phyloP scores from a whole-genome alignment of 2,888 invertebrate genomes.

The Agrotis segetum region DNA sequence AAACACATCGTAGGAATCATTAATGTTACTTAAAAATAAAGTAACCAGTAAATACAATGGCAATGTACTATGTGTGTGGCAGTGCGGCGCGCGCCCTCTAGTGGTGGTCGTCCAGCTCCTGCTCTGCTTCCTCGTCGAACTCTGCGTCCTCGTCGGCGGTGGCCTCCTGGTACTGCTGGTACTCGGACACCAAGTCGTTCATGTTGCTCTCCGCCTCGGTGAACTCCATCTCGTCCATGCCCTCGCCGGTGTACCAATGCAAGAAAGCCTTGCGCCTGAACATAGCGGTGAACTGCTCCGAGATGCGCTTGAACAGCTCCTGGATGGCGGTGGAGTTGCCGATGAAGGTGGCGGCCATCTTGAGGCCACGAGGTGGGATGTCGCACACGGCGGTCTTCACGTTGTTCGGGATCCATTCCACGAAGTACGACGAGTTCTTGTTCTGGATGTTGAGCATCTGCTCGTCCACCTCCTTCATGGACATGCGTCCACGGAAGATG shows the following conservation, averaged over 20 bases:
- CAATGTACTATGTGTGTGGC: constrained; percentile 79
- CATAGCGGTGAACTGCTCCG: constrained; percentile 98
- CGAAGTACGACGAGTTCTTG: constrained; percentile 97
- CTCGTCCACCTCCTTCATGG: constrained; percentile 97
- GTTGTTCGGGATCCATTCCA: constrained; percentile 98
- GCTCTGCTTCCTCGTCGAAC: constrained; percentile 95
- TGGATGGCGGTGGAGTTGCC: constrained; percentile 98
- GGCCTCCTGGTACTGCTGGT: constrained; percentile 98
- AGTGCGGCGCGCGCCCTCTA: constrained; percentile 68
- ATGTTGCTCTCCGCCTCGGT: constrained; percentile 99
- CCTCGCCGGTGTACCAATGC: constrained; percentile 99
- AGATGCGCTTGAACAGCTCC: constrained; percentile 97
- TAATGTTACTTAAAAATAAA: constrained; percentile 84
- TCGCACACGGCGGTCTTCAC: constrained; percentile 96
- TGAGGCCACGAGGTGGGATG: constrained; percentile 96
- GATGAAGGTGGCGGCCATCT: constrained; percentile 98
- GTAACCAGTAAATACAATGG: constrained; percentile 87
- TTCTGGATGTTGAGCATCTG: constrained; percentile 98
- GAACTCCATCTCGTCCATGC: constrained; percentile 99
- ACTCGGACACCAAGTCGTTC: constrained; percentile 98
- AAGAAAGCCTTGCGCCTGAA: constrained; percentile 99
- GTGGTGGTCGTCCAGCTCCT: constrained; percentile 92
- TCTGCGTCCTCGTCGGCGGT: constrained; percentile 96
- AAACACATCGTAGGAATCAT: constrained; percentile 83
- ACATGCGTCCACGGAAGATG: constrained; percentile 97